Conservation (phyloP, 2,888 invertebrate genomes). For the Allolobophora icterica region DNA sequence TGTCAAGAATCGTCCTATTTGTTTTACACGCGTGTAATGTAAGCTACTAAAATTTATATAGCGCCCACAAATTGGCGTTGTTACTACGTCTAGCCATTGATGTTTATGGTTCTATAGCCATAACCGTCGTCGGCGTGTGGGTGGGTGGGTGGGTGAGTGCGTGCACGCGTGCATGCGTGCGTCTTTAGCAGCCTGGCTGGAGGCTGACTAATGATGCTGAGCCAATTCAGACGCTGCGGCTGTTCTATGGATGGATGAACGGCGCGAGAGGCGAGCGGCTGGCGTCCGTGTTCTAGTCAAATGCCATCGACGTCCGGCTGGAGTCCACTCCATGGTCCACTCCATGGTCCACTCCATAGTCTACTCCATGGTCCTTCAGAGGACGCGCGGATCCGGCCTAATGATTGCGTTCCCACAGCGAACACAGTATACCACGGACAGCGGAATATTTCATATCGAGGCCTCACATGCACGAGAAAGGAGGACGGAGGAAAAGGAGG, state of each 20-base stretch:
- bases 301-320: slow-evolving; percentile 23
- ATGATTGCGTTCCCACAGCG: slow-evolving; percentile 28
- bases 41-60: background rate
- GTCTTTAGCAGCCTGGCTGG: background rate
- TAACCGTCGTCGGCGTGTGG: background rate
- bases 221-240: background rate
- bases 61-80: background rate
- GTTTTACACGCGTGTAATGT: background rate
- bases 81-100: background rate
- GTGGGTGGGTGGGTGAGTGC: background rate
- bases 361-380: slow-evolving; percentile 13
- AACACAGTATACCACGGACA: background rate
- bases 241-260: background rate
- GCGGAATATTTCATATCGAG: background rate
- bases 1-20: background rate
- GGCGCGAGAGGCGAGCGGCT: slow-evolving; percentile 2
- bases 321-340: slow-evolving; percentile 24
- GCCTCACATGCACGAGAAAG: background rate
- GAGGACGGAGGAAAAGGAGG: background rate
- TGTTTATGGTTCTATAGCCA: background rate
- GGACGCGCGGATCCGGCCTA: slow-evolving; percentile 21
- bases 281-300: slow-evolving; percentile 17
- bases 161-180: background rate
- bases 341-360: slow-evolving; percentile 18
- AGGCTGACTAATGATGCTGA: background rate